These are phyloP conservation scores for Drosophila truncata DNA, from an alignment of 1,140 invertebrate genomes.

Conservation along the genomic window DNA sequence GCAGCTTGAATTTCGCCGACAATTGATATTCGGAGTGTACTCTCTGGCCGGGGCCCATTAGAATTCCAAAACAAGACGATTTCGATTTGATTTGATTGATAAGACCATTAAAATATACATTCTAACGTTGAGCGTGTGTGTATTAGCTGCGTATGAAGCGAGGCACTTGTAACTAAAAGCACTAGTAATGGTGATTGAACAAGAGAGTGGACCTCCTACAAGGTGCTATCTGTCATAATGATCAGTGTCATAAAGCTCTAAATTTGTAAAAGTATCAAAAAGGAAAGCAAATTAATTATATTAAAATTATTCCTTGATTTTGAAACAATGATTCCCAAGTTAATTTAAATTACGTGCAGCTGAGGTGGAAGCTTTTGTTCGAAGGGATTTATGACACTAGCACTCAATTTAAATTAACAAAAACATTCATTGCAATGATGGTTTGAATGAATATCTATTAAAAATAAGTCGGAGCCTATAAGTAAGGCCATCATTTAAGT, in stretches of 20 bases:
- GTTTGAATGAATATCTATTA: neutral
- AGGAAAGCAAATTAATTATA: too few species aligned
- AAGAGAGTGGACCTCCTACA: constrained; percentile 22
- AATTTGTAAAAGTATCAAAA: too few species aligned
- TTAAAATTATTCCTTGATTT: too few species aligned
- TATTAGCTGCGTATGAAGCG: constrained; percentile 24
- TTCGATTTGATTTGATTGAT: constrained; percentile 22
- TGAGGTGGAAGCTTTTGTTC: too few species aligned
- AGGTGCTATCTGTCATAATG: too few species aligned
- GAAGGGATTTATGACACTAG: too few species aligned
- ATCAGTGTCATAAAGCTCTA: too few species aligned
- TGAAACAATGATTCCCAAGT: too few species aligned
- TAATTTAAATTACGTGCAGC: too few species aligned
- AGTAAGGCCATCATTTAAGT: neutral
- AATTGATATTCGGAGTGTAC: constrained; percentile 48
- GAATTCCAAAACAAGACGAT: constrained; percentile 57
- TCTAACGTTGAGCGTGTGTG: constrained; percentile 26
- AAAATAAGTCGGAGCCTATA: neutral
- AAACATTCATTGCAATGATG: neutral
- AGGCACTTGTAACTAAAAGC: constrained; percentile 30
- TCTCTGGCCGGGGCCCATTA: constrained; percentile 28
- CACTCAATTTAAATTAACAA: neutral
- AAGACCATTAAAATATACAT: constrained; percentile 45
- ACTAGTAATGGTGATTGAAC: constrained; percentile 33
- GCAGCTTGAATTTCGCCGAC: constrained; percentile 34